These are phyloP conservation scores for Apostichopus parvimensis DNA, from an alignment of 35 echinoderm and acorn worm species.

Conservation along the genomic window DNA sequence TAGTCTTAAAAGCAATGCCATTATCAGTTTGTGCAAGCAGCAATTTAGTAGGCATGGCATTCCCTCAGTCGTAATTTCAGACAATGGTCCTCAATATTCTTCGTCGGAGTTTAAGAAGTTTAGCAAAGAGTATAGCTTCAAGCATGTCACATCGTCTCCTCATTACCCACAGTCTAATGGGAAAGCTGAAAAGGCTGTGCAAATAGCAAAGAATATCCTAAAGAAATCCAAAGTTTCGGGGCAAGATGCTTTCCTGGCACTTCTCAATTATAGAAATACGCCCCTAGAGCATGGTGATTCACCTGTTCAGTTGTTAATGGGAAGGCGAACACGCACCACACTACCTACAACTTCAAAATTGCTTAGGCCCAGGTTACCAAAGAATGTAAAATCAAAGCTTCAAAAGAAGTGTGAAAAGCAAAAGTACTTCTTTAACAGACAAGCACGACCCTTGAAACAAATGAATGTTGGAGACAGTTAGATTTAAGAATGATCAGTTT, in stretches of 20 bases:
- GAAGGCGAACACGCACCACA: constrained; percentile 45
- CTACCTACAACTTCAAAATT: not conserved
- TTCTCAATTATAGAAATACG: constrained; percentile 55
- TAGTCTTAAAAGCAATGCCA: no score
- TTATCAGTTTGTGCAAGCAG: no score
- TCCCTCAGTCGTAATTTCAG: no score
- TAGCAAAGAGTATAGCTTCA: constrained; percentile 35
- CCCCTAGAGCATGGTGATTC: constrained; percentile 4
- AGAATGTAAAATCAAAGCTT: not conserved
- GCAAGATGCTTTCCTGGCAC: constrained; percentile 59
- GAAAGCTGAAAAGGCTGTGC: constrained; percentile 66
- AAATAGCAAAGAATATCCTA: constrained; percentile 51
- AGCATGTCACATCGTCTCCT: constrained; percentile 54
- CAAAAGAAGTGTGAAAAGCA: not conserved
- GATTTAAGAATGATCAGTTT: no score
- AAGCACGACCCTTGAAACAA: not conserved
- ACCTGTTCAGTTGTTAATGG: constrained; percentile 47
- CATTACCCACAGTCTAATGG: constrained; percentile 66
- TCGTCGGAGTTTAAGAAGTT: constrained; percentile 50
- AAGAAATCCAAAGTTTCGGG: constrained; percentile 48
- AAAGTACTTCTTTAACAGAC: not conserved
- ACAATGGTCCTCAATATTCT: no score
- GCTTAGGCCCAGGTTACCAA: not conserved
- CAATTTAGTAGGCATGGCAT: no score
- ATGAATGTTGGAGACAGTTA: no score